Conservation (phyloP, 2,888 invertebrate species). For the Limulus polyphemus region DNA sequence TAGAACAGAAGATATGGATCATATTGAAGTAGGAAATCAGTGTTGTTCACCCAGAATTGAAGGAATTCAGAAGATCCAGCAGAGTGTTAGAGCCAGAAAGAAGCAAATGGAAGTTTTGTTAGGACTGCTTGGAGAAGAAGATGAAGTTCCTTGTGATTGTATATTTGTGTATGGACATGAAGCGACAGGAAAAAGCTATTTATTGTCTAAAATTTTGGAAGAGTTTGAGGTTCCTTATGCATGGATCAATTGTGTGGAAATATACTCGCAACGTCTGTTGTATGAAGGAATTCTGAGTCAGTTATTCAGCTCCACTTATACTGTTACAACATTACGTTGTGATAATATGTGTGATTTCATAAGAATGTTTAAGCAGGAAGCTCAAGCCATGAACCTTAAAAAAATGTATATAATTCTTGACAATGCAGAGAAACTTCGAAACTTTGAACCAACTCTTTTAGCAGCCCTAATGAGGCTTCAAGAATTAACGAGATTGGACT, state of each 20-base stretch:
- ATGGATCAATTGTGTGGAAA: constrained; percentile 66
- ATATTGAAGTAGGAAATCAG: too few species aligned
- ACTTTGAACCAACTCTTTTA: constrained; percentile 59
- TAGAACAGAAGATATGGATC: too few species aligned
- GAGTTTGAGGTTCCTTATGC: constrained; percentile 38
- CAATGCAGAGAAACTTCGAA: constrained; percentile 62
- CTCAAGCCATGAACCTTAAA: constrained; percentile 14
- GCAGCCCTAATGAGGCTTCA: constrained; percentile 57
- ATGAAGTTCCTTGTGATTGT: constrained; percentile 52
- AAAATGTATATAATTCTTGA: constrained; percentile 48
- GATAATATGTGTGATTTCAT: constrained; percentile 19
- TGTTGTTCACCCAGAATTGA: too few species aligned
- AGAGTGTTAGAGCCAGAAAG: background rate
- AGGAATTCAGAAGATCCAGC: too few species aligned
- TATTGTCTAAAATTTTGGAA: constrained; percentile 33
- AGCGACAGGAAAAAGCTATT: constrained; percentile 59
- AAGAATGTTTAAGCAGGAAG: constrained; percentile 19
- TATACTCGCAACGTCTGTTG: constrained; percentile 59
- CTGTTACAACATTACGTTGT: constrained; percentile 6
- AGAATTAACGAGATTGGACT: constrained; percentile 56
- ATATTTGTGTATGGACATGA: constrained; percentile 70
- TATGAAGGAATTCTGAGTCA: constrained; percentile 59
- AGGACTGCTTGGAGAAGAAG: constrained; percentile 23
- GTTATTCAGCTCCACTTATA: constrained; percentile 36
- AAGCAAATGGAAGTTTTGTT: background rate